Evolutionary conservation across 2,113 vertebrate genomes (phyloP), one percentile per base, ranked within the genome.

Genomic region (Phaetusa simplex): DNA sequence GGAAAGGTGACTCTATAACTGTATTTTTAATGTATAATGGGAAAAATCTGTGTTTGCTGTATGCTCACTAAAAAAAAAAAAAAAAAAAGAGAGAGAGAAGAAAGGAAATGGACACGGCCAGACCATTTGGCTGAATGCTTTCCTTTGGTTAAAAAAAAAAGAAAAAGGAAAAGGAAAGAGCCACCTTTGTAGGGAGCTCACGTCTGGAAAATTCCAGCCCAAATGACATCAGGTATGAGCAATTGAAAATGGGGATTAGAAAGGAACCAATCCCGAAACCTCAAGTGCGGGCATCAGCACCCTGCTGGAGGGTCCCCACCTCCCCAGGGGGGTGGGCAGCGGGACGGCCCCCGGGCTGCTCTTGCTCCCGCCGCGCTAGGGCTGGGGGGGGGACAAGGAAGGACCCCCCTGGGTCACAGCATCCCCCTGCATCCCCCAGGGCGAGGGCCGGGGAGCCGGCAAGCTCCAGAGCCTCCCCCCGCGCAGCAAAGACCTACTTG

Each of bases 121-220:
- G 58, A 77, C 55, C 71, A 74, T 94, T 95, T 93, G 95, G 79
- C 71, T 92, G 82, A 80, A 93, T 0, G 24, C n/a, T 96, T 94
- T 83, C n/a, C 38, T 59, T 89, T 38, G 42, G 55, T n/a, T 77
- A 42, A 7, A 66, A 43, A 32, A 32, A 30, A 66, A 47, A 45
- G 38, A 78, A 32, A 26, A 55, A 30, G 8, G 20, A 23, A 81
- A 81, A 91, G 32, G 18, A 94, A 86, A 92, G 76, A 88, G 61
- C 42, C 90, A 96, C 95, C 90, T 96, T 96, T 86, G 69, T 43
- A 86, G n/a, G 55, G 84, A 91, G 82, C 88, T 95, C 89, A 78
- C 0, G 42, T 85, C 89, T 97, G 95, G 95, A 97, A 97, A 96
- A 96, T 96, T 96, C 94, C 91, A 96, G 74, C 50, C 84, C 55